Evolutionary conservation across 2,797 vertebrate species (phyloP), one percentile per base, ranked within the genome.

Genomic region (Xiphorhynchus erythropygius): DNA sequence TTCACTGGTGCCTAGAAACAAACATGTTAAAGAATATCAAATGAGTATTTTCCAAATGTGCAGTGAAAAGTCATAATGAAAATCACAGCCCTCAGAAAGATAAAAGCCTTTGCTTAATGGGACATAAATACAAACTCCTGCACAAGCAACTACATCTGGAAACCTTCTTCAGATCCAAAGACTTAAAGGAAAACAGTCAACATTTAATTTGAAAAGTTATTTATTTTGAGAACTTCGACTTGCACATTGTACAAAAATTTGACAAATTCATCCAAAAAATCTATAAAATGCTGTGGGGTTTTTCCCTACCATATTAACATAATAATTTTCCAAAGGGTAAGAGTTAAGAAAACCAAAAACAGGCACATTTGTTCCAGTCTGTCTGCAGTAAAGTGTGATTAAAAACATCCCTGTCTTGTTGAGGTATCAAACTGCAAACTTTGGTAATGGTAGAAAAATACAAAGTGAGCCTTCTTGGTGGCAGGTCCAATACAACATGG

Each of bases 161-260:
- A 79, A 35, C 7, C 13, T 23, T 18, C 46, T 81, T 22, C 16
- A 19, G 42, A 80, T 18, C 53, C 35, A 63, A 49, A 60, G 27
- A 62, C 35, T 13, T 49, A 47, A 81, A 84, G 14, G 76, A 49
- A 68, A 86, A 63, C n/a, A 65, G 63, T 41, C n/a, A 32, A 23
- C 24, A 21, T 57, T 41, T 50, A 52, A 90, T 97, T 94, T 93
- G 96, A 96, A 97, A 97, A 97, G 93, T 91, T 93, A 93, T 98
- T 98, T 98, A 98, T 98, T 98, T 96, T 92, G 95, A 97, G 87
- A 96, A 95, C 96, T 97, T 97, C 94, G 73, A 81, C 92, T 97
- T 98, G 98, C 98, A 98, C 98, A 98, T 97, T 98, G 98, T 98
- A 98, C 98, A 98, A 98, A 96, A 98, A 93, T 97, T 89, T 89